These are phyloP conservation scores for Catonia carolina DNA, from an alignment of 2,888 invertebrate species.

Conservation along the genomic window DNA sequence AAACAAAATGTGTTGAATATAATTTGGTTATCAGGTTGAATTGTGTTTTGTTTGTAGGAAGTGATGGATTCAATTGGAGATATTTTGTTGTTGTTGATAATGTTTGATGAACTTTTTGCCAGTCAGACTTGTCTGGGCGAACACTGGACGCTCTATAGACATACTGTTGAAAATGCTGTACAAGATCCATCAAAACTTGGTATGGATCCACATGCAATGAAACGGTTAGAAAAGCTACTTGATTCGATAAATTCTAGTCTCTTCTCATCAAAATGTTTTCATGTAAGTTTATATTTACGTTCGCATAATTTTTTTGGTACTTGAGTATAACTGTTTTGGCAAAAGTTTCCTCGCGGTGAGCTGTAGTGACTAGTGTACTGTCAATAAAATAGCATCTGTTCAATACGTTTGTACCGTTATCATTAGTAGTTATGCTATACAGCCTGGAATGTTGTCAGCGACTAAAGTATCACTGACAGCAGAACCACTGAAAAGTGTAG, in stretches of 20 bases:
- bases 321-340: no score
- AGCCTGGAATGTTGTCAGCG: no score
- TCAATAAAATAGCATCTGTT: no score
- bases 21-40: no score
- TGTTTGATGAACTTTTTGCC: slow-evolving; percentile 59
- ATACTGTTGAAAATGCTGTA: slow-evolving; percentile 61
- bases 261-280: slow-evolving; percentile 59
- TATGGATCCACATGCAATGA: slow-evolving; percentile 54
- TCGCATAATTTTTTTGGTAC: no score
- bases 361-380: no score
- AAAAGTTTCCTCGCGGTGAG: no score
- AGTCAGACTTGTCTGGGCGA: slow-evolving; percentile 51
- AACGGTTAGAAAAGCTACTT: slow-evolving; percentile 63
- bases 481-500: no score
- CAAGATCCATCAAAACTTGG: slow-evolving; percentile 57
- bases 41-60: slow-evolving; percentile 37
- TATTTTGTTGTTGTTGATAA: slow-evolving; percentile 46
- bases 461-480: no score
- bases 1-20: no score
- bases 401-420: not conserved
- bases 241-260: slow-evolving; percentile 55
- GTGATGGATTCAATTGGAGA: slow-evolving; percentile 46
- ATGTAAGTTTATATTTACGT: slow-evolving; percentile 42
- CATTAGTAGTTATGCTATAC: no score
- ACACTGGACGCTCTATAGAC: slow-evolving; percentile 73